Conservation (phyloP, 1,140 invertebrate genomes). For the Lepidurus arcticus region DNA sequence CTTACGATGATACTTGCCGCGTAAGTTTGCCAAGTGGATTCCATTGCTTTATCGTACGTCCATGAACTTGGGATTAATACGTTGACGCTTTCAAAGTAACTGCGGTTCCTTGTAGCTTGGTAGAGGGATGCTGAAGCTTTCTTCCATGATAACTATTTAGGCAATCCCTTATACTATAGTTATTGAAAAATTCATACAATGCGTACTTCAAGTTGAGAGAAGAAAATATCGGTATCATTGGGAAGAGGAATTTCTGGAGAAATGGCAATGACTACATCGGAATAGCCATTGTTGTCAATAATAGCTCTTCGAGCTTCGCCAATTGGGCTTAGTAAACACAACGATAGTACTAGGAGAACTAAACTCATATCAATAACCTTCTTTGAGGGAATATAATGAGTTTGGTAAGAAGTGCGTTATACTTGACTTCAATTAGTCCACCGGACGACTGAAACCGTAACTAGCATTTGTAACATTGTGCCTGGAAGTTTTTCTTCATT, state of each 20-base stretch:
- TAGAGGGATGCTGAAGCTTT: conserved; percentile 6
- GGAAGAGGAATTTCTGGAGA: conserved; percentile 27
- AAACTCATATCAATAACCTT: too few relatives aligned
- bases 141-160: neutral
- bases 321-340: too few relatives aligned
- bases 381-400: too few relatives aligned
- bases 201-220: neutral
- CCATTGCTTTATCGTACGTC: neutral
- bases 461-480: too few relatives aligned
- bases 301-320: neutral
- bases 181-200: neutral
- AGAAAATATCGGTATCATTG: neutral
- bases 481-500: too few relatives aligned
- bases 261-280: conserved; percentile 30
- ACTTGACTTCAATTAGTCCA: too few relatives aligned
- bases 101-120: neutral
- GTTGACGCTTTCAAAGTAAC: conserved; percentile 15
- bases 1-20: neutral
- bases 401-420: too few relatives aligned
- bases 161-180: neutral
- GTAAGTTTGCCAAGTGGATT: conserved; percentile 29
- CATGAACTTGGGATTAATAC: conserved; percentile 11
- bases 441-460: too few relatives aligned
- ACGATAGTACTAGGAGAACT: too few relatives aligned
- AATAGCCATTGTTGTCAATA: conserved; percentile 28